Evolutionary conservation across 2,113 vertebrate genomes (phyloP), one percentile per base, ranked within the genome.

Genomic region (Pandion haliaetus): DNA sequence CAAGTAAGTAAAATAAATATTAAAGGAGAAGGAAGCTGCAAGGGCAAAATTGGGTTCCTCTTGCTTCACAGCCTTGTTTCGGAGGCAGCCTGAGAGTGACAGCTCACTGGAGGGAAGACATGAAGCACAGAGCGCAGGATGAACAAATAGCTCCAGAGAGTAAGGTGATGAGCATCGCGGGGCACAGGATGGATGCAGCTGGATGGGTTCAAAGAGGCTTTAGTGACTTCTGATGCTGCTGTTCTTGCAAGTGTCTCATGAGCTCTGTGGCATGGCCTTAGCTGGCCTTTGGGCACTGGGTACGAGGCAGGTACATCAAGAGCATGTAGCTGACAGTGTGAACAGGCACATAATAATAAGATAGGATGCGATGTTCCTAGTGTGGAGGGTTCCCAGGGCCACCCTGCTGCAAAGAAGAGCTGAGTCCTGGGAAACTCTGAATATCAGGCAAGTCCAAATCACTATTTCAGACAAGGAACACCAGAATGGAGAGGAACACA

Each of bases 111-210:
- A 44, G 25, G 44, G 63, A 82, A 28, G 47, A 31, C 8, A 4
- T 0, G 12, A 54, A 91, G 29, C 36, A 4, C 14, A 21, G 55
- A 12, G 34, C 3, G 32, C 18, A 20, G 44, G 17, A 63, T 24
- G 47, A 36, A 69, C 4, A 19, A 25, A 44, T 5, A 34, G 34
- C 16, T 70, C 16, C 49, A 11, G 26, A 12, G 2, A 36, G 3
- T 12, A 19, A 5, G 0, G 0, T 3, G 61, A 17, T 24, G 10
- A 58, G 25, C 55, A 28, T 26, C 58, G 18, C 40, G 66, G 9
- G 62, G 32, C 2, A 6, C 3, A 3, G 59, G 45, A 6, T 11
- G 36, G n/a, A 28, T 24, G 50, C n/a, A 42, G 26, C 10, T 34
- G 36, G 61, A 5, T 34, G 63, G 32, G 25, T 5, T 54, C 67